Percentiles rank a stretch among this genome's conserved stretches.
These are phyloP conservation scores for Tetranychus piercei DNA, from an alignment of 2,888 invertebrate species.

Conservation along the genomic window DNA sequence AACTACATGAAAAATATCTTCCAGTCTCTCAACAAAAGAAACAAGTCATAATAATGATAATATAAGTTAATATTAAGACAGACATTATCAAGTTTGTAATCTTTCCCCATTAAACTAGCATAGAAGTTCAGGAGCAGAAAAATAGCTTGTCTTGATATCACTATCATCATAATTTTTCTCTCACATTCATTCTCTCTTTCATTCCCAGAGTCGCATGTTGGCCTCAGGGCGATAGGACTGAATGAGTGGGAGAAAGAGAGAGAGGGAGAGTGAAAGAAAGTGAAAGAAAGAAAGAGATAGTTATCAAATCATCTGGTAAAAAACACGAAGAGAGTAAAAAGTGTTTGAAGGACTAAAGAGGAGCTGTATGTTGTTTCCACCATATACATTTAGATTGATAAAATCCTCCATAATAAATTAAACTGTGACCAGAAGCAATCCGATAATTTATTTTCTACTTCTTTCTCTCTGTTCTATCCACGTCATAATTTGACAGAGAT, in stretches of 20 bases:
- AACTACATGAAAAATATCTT: neutral
- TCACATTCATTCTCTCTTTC: neutral
- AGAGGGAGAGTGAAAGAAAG: slow-evolving; percentile 3
- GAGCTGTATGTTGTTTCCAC: neutral
- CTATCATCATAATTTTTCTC: neutral
- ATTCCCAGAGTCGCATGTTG: neutral
- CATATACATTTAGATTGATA: neutral
- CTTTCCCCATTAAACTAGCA: neutral
- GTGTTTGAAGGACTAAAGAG: neutral
- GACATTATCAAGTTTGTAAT: neutral
- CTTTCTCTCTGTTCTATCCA: neutral
- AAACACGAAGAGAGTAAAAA: neutral
- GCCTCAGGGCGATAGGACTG: neutral
- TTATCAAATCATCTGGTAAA: neutral
- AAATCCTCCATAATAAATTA: neutral
- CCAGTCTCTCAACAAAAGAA: neutral
- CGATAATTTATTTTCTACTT: neutral
- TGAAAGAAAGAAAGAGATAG: neutral
- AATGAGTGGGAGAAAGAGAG: neutral
- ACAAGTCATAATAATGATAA: neutral
- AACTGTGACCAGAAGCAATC: neutral
- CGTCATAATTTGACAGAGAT: slow-evolving; percentile 1
- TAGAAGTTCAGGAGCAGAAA: neutral
- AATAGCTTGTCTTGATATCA: neutral
- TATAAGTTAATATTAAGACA: neutral